Evolutionary conservation across 1,140 invertebrate species (phyloP).

Genomic region (Pentalonia nigronervosa): DNA sequence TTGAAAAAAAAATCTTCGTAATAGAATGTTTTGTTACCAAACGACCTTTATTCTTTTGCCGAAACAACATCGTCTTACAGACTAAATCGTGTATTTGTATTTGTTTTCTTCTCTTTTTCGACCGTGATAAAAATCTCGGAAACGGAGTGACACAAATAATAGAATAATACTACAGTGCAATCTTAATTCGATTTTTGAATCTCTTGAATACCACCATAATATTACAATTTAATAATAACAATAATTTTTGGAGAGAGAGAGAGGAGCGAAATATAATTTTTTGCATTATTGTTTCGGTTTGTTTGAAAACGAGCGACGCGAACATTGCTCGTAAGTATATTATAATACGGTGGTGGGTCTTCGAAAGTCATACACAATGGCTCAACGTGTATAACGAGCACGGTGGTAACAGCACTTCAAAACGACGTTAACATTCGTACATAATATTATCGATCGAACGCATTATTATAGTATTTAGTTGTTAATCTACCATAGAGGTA

Average conservation of each 20-base stretch:
- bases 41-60: constrained; percentile 16
- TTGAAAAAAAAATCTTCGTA: background rate
- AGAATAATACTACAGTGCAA: background rate
- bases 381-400: background rate
- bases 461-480: background rate
- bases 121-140: background rate
- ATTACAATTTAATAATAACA: background rate
- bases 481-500: background rate
- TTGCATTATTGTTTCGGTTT: background rate
- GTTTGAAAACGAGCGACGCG: background rate
- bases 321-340: background rate
- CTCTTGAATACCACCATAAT: background rate
- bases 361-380: background rate
- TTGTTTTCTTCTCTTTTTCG: background rate
- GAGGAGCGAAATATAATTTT: background rate
- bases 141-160: background rate
- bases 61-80: constrained; percentile 2
- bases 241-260: background rate
- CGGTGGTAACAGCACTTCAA: background rate
- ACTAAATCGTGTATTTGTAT: constrained; percentile 5
- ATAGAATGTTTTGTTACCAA: constrained; percentile 26
- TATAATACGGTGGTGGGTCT: background rate
- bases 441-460: background rate
- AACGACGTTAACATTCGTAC: background rate
- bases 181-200: background rate